Conservation (phyloP, 1,140 invertebrate genomes). For the Trissolcus basalis region DNA sequence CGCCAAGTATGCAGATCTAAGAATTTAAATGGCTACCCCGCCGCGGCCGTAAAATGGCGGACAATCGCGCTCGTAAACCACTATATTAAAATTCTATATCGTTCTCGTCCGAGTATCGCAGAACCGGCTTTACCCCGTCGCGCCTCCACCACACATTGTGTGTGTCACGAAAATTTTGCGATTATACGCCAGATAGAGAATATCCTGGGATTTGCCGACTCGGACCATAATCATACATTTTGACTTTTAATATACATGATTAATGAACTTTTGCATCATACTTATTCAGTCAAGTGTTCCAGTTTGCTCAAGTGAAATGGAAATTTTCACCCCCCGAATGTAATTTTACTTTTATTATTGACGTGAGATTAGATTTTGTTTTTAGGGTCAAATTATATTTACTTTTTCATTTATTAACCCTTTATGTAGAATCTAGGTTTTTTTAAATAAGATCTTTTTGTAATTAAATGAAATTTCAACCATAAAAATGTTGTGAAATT, state of each 20-base stretch:
- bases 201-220: conserved; percentile 40
- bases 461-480: no score
- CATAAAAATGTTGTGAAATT: no score
- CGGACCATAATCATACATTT: conserved; percentile 48
- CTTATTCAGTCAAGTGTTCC: conserved; percentile 31
- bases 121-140: conserved; percentile 24
- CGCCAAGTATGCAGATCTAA: conserved; percentile 76
- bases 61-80: conserved; percentile 77
- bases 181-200: conserved; percentile 54
- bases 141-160: conserved; percentile 38
- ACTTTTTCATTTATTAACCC: no score
- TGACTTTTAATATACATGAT: conserved; percentile 33
- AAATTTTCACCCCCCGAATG: not conserved
- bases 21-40: conserved; percentile 76
- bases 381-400: no score
- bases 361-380: no score
- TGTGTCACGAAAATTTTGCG: conserved; percentile 54
- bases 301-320: not conserved
- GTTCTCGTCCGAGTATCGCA: conserved; percentile 54
- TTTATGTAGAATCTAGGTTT: no score
- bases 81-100: conserved; percentile 78
- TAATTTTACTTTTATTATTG: not conserved
- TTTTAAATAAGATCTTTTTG: no score
- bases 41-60: conserved; percentile 74
- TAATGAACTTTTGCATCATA: conserved; percentile 40